Conservation (phyloP, 2,797 vertebrate genomes). For the Eremophila alpestris region DNA sequence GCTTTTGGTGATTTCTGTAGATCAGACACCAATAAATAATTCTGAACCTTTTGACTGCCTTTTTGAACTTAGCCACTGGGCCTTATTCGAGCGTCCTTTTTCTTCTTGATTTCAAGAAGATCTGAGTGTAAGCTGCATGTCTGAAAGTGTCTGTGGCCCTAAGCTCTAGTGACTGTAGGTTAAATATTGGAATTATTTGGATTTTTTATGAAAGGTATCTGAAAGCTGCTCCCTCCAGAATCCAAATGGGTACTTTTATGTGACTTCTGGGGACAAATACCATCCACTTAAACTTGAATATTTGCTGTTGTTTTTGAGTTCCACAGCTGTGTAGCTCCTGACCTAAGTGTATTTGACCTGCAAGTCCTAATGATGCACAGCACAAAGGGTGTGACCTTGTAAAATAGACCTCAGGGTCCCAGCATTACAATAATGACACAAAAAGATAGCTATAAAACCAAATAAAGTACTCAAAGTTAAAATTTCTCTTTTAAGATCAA, state of each 20-base stretch:
- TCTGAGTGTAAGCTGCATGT: neutral
- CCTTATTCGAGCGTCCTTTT: neutral
- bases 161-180: neutral
- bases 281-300: neutral
- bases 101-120: neutral
- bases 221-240: neutral
- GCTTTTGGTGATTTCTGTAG: neutral
- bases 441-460: neutral
- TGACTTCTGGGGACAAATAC: neutral
- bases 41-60: neutral
- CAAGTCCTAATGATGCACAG: neutral
- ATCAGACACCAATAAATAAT: neutral
- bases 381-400: neutral
- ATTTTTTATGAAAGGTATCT: neutral
- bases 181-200: neutral
- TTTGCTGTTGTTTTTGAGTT: neutral
- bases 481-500: conserved; percentile 43
- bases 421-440: neutral
- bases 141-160: neutral
- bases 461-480: conserved; percentile 37
- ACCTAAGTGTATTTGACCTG: neutral
- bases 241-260: neutral
- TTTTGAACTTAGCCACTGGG: neutral
- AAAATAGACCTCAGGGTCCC: neutral
- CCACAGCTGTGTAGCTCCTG: neutral